phyloP scores from a whole-genome alignment of 2,113 vertebrate species.

The Platycercus adscitus region DNA sequence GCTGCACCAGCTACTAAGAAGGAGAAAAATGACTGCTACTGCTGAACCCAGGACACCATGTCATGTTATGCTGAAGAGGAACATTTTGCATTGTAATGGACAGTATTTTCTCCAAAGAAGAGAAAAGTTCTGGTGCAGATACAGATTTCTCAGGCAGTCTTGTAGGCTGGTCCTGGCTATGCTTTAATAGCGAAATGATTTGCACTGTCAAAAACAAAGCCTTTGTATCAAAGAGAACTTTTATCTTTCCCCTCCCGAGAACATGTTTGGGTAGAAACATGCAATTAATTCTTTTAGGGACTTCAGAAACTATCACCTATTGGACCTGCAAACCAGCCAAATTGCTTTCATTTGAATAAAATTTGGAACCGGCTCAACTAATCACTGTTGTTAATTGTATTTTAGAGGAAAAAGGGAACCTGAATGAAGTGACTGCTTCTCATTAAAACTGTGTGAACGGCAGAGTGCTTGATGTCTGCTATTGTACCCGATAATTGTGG shows the following conservation, averaged over 20 bases:
- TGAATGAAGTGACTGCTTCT: slow-evolving; percentile 63
- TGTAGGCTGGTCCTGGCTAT: background rate
- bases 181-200: slow-evolving; percentile 23
- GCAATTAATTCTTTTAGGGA: slow-evolving; percentile 66
- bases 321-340: slow-evolving; percentile 65
- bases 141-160: slow-evolving; percentile 35
- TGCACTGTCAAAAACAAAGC: slow-evolving; percentile 3
- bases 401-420: slow-evolving; percentile 67
- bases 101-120: background rate
- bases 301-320: slow-evolving; percentile 71
- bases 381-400: slow-evolving; percentile 78
- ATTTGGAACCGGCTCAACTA: slow-evolving; percentile 80
- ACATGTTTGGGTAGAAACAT: slow-evolving; percentile 54
- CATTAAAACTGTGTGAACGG: slow-evolving; percentile 58
- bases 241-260: slow-evolving; percentile 1
- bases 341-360: slow-evolving; percentile 79
- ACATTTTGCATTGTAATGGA: background rate
- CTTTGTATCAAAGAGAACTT: slow-evolving; percentile 10
- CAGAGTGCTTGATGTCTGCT: slow-evolving; percentile 46
- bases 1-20: too few relatives aligned
- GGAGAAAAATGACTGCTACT: too few relatives aligned
- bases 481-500: slow-evolving; percentile 55
- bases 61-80: background rate
- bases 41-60: too few relatives aligned
- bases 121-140: slow-evolving; percentile 11